These are phyloP conservation scores for Pristionchus maxplancki DNA, from an alignment of 2,888 invertebrate species.

Conservation along the genomic window DNA sequence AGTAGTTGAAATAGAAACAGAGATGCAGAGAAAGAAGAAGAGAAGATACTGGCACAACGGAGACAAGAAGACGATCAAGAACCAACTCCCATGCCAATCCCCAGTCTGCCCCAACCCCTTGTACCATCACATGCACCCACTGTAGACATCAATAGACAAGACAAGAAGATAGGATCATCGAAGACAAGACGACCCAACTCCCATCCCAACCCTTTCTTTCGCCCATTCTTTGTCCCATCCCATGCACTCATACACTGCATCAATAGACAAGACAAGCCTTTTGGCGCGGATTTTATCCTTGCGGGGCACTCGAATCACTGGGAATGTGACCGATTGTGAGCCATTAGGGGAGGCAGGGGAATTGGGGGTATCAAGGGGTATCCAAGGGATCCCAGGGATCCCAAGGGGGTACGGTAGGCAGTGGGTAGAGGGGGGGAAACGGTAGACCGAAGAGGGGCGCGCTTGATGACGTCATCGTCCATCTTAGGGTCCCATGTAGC, in stretches of 20 bases:
- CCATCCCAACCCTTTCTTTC: no score
- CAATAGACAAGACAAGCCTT: background rate
- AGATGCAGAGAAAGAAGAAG: no score
- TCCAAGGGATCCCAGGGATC: no score
- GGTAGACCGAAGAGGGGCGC: background rate
- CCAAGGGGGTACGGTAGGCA: background rate
- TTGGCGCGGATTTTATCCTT: conserved; percentile 18
- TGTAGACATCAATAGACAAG: background rate
- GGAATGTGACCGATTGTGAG: conserved; percentile 8
- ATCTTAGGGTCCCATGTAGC: conserved; percentile 13
- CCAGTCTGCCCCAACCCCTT: background rate
- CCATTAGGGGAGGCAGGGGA: background rate
- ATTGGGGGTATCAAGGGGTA: no score
- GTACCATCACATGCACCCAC: background rate
- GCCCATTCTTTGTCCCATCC: no score
- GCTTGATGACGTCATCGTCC: background rate
- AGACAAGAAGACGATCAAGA: no score
- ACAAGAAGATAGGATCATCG: background rate
- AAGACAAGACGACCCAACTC: background rate
- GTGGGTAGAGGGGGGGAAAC: background rate
- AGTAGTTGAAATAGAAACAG: no score
- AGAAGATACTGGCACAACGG: no score
- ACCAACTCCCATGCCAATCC: no score
- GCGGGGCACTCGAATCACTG: conserved; percentile 4
- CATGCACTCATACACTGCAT: background rate